Percentiles rank a stretch among this genome's conserved stretches.
phyloP scores from a whole-genome alignment of 2,797 vertebrate species.

The Sciurus vulgaris region DNA sequence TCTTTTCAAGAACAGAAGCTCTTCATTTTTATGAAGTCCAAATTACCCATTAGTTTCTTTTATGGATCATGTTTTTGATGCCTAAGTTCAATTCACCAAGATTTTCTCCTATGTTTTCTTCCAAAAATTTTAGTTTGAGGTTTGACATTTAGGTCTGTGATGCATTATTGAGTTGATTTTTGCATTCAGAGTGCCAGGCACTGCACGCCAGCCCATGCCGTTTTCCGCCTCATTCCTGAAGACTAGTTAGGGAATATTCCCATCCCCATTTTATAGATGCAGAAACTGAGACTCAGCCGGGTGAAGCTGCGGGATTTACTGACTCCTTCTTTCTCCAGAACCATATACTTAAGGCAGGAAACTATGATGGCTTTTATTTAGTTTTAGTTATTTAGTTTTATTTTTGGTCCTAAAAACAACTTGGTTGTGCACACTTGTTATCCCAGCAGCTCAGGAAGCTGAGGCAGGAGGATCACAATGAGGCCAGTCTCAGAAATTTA shows the following conservation, averaged over 20 bases:
- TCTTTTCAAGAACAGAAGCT: constrained; percentile 13
- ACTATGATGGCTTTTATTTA: neutral
- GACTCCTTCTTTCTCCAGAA: neutral
- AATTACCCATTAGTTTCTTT: neutral
- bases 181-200: neutral
- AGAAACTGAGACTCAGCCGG: neutral
- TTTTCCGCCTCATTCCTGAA: neutral
- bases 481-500: no score
- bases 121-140: neutral
- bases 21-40: constrained; percentile 20
- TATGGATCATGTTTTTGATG: neutral
- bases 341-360: neutral
- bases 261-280: neutral
- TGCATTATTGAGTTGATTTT: neutral
- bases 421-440: neutral
- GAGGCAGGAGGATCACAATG: no score
- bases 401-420: neutral
- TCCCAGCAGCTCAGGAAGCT: no score
- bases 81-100: constrained; percentile 1
- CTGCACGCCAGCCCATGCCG: neutral
- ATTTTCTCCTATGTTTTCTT: neutral
- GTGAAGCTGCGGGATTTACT: neutral
- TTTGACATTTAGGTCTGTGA: neutral
- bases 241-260: neutral
- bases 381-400: neutral